phyloP scores from a whole-genome alignment of 2,113 vertebrate genomes.

The Tachysurus fulvidraco region DNA sequence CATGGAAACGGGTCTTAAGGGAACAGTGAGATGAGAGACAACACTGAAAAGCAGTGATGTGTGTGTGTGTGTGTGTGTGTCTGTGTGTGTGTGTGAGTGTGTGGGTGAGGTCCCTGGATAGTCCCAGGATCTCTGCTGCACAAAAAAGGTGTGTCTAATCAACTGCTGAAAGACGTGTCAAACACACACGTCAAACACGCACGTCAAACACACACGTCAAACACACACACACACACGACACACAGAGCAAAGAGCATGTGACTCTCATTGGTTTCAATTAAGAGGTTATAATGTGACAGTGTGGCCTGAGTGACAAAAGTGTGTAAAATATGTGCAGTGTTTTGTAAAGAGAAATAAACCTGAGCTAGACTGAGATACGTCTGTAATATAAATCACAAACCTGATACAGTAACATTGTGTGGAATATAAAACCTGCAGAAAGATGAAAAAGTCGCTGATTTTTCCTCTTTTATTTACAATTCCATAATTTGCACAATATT shows the following conservation, averaged over 20 bases:
- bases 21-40: slow-evolving; percentile 54
- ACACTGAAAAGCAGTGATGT: slow-evolving; percentile 53
- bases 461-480: no score
- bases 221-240: not conserved
- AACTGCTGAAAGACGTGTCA: not conserved
- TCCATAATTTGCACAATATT: no score
- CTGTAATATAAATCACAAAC: no score
- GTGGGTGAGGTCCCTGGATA: not conserved
- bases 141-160: not conserved
- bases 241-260: slow-evolving; percentile 28
- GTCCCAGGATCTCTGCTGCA: slow-evolving; percentile 17
- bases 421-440: no score
- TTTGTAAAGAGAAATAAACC: no score
- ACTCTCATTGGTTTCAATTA: slow-evolving; percentile 47
- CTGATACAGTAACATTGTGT: no score
- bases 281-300: slow-evolving; percentile 44
- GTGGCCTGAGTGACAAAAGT: slow-evolving; percentile 17
- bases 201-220: no score
- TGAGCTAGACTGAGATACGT: no score
- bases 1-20: slow-evolving; percentile 68
- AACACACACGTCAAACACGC: slow-evolving; percentile 6
- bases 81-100: not conserved
- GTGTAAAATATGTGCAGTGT: no score
- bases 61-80: not conserved
- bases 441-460: no score